Evolutionary conservation across 2,797 vertebrate genomes (phyloP), one percentile per base, ranked within the genome.

Genomic region (Gadopsis bispinosus): DNA sequence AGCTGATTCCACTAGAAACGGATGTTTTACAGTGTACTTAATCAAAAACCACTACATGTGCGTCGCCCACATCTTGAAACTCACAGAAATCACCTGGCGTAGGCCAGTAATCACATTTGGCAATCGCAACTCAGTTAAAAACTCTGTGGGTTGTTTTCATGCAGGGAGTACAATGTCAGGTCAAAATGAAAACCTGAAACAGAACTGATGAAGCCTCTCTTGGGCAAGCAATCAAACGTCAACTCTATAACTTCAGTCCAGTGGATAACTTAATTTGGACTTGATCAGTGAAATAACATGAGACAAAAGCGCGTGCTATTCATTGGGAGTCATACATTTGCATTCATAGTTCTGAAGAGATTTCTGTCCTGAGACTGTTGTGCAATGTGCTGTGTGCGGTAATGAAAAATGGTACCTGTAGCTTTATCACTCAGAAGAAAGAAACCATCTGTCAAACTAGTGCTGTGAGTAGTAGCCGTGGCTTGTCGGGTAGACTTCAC

Each of bases 401-500:
- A 13, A 61, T 19, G 5, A 61, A 65, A 64, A 62, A 26, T 47
- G 4, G 16, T 60, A 39, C 35, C 29, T 71, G 19, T 17, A 9
- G 4, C 39, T 22, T 64, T 75, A 43, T 69, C 61, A 78, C 20
- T 56, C 7, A 16, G 22, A 56, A 60, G 9, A 31, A 63, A 68
- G 45, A 29, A 7, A 2, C 77, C 41, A 22, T 29, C 51, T 68
- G 29, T 54, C 11, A 9, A 59, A 60, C 35, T 2, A n/a, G n/a
- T 60, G 26, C 22, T 50, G 53, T 66, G 39, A 79, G 43, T 20
- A 50, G 66, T 56, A 73, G 39, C 41, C 13, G 5, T 3, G 10
- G 37, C 71, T 79, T 82, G 68, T 62, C 13, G 63, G 73, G 47
- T 47, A 41, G 62, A 62, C 84, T 85, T 85, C 82, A 73, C 65